These are phyloP conservation scores for Stenchaetothrips biformis DNA, from an alignment of 2,888 invertebrate genomes.

Conservation along the genomic window DNA sequence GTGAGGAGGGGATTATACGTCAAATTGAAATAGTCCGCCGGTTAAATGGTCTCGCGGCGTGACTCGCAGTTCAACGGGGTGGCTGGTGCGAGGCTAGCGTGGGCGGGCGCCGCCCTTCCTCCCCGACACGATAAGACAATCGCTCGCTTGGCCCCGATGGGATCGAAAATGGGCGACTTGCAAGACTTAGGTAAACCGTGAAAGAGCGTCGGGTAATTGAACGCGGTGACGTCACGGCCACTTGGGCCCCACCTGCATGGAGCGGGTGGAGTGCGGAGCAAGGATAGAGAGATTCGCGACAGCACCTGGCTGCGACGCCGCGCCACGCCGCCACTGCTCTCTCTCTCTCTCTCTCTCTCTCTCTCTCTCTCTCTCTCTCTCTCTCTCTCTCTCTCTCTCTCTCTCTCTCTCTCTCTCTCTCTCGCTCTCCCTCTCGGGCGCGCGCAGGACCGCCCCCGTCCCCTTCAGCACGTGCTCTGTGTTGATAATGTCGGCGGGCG, in stretches of 20 bases:
- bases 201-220: too few species aligned
- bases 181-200: too few species aligned
- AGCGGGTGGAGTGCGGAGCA: too few species aligned
- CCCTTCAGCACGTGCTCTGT: conserved; percentile 5
- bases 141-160: too few species aligned
- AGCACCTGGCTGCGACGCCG: neutral
- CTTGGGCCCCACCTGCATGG: too few species aligned
- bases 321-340: neutral
- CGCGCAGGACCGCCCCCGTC: neutral
- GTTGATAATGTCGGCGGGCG: conserved; percentile 14
- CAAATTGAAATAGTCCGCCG: neutral
- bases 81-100: too few species aligned
- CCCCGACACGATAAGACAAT: too few species aligned
- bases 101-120: too few species aligned
- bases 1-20: neutral
- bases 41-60: neutral
- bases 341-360: neutral
- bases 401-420: neutral
- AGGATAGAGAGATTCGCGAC: too few species aligned
- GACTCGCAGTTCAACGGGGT: too few species aligned
- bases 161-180: too few species aligned
- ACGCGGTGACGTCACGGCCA: too few species aligned
- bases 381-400: neutral
- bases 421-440: neutral
- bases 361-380: neutral